A percentile compares a stretch with the other conserved stretches of the same genome.
phyloP scores from a whole-genome alignment of 2,113 vertebrate genomes.

The Percina caprodes region DNA sequence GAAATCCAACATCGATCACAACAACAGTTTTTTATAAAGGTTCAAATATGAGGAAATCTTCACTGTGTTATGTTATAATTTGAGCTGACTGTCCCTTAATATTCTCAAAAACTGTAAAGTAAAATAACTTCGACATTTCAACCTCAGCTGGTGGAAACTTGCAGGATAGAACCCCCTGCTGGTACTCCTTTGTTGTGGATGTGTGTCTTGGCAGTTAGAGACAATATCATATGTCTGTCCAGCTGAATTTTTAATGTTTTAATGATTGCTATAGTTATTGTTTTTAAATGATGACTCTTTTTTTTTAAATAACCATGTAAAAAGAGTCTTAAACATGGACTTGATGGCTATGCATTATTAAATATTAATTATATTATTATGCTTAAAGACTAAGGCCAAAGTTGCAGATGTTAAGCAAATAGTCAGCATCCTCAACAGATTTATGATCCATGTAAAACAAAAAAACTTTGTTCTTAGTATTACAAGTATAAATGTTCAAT shows the following conservation, averaged over 20 bases:
- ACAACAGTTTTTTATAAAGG: neutral
- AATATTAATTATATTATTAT: neutral
- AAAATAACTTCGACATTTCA: no score
- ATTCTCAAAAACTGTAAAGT: no score
- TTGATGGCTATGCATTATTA: no score
- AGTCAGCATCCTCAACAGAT: neutral
- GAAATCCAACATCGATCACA: no score
- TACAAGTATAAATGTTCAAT: no score
- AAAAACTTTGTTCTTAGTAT: no score
- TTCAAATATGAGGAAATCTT: neutral
- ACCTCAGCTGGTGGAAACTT: slow-evolving; percentile 18
- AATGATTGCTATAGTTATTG: neutral
- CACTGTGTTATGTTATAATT: no score
- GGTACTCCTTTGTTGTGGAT: slow-evolving; percentile 1
- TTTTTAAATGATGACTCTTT: no score
- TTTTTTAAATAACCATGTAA: neutral
- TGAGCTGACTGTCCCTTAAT: no score
- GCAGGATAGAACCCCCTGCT: neutral
- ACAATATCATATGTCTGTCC: neutral
- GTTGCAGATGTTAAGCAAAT: neutral
- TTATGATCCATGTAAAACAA: no score
- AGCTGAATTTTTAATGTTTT: neutral
- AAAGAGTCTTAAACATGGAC: neutral
- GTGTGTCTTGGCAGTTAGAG: neutral
- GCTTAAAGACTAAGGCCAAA: neutral